A percentile compares a stretch with the other conserved stretches of the same genome.
Conservation (phyloP, 2,113 vertebrate genomes). For the Engraulis encrasicolus region DNA sequence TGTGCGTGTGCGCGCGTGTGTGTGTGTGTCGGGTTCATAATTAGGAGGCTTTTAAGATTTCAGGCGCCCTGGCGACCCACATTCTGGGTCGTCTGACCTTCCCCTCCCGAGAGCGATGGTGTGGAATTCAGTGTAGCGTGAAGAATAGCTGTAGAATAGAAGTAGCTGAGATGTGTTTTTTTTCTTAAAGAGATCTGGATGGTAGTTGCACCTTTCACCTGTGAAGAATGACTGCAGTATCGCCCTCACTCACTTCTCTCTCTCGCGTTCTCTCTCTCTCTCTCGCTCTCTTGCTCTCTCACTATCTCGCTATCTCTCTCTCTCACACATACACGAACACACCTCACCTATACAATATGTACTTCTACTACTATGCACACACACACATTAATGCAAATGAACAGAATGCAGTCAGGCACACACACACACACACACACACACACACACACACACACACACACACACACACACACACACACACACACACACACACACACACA, state of each 20-base stretch:
- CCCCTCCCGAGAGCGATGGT: constrained; percentile 29
- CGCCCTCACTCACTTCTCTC: not conserved
- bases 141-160: too few relatives aligned
- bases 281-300: not conserved
- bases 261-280: too few relatives aligned
- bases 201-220: constrained; percentile 29
- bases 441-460: too few relatives aligned
- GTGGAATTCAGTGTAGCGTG: constrained; percentile 41
- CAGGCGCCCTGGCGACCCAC: not conserved
- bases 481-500: too few relatives aligned
- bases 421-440: too few relatives aligned
- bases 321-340: not conserved
- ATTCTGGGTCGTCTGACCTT: constrained; percentile 51
- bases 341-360: not conserved
- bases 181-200: not conserved
- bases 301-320: too few relatives aligned
- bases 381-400: not conserved
- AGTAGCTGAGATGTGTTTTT: not conserved
- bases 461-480: too few relatives aligned
- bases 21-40: not conserved
- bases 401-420: too few relatives aligned
- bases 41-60: not conserved
- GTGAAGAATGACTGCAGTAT: constrained; percentile 12
- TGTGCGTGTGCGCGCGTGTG: too few relatives aligned
- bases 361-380: too few relatives aligned